Conservation (phyloP, 2,113 vertebrate genomes). For the Mugil cephalus region DNA sequence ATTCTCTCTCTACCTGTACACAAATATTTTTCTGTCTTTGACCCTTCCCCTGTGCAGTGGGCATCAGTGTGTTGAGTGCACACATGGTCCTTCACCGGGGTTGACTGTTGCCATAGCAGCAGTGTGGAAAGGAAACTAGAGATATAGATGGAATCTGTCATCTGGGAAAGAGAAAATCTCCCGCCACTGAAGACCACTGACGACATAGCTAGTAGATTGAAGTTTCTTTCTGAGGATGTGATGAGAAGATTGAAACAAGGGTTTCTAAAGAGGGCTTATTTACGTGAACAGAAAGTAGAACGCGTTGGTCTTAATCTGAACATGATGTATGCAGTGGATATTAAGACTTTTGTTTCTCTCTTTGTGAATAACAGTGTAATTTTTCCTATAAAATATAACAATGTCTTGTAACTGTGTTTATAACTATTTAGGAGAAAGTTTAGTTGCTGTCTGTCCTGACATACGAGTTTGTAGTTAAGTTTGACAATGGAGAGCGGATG, state of each 20-base stretch:
- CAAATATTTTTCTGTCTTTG: conserved; percentile 19
- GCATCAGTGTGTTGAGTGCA: conserved; percentile 27
- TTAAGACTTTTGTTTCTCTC: too few relatives aligned
- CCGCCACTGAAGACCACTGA: not conserved
- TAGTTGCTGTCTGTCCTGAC: not conserved
- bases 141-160: conserved; percentile 17
- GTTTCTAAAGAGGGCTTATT: too few relatives aligned
- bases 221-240: too few relatives aligned
- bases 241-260: too few relatives aligned
- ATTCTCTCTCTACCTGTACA: not conserved
- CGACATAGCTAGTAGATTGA: not conserved
- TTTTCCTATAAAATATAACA: too few relatives aligned
- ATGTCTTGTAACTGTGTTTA: too few relatives aligned
- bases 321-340: too few relatives aligned
- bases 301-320: too few relatives aligned
- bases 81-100: conserved; percentile 38
- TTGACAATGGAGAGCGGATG: not conserved
- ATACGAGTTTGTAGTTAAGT: not conserved
- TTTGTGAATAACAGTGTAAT: too few relatives aligned
- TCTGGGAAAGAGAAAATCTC: not conserved
- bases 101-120: conserved; percentile 86
- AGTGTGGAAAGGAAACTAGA: conserved; percentile 57
- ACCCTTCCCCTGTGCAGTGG: conserved; percentile 20
- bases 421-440: not conserved
- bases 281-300: too few relatives aligned